Evolutionary conservation across 64 coral and sea anemone species (phyloP).

Genomic region (Catalaphyllia jardinei): DNA sequence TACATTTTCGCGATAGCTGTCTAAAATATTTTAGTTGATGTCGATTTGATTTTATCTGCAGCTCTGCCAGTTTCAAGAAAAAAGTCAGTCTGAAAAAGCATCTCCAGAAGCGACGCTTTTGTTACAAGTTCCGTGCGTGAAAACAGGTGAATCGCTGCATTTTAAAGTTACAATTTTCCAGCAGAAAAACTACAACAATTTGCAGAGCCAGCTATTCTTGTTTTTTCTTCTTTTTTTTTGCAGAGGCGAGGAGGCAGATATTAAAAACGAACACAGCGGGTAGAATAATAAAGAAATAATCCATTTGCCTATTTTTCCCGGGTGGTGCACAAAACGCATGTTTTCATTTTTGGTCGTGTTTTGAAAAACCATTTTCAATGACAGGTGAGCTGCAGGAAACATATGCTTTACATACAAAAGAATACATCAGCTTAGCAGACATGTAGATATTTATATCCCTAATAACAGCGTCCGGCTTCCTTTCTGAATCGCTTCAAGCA

Average conservation of each 20-base stretch:
- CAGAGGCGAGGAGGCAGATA: neutral
- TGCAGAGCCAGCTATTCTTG: neutral
- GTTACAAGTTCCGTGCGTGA: no score
- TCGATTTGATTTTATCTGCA: no score
- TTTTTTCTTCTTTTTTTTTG: no score
- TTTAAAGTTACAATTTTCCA: neutral
- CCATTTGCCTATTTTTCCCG: neutral
- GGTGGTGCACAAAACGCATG: neutral
- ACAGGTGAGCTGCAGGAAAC: neutral
- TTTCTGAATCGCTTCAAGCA: neutral
- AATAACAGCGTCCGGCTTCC: neutral
- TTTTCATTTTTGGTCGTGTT: neutral
- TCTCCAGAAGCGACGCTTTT: no score
- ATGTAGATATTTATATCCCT: neutral
- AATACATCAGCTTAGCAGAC: conserved; percentile 11
- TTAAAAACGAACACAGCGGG: neutral
- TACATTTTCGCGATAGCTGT: no score
- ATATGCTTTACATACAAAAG: conserved; percentile 18
- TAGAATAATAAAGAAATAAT: neutral
- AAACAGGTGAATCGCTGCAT: no score
- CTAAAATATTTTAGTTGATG: no score
- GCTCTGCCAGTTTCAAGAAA: no score
- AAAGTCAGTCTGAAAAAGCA: no score
- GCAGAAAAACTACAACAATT: neutral
- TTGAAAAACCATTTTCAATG: neutral